phyloP scores from a whole-genome alignment of 2,113 vertebrate genomes.

The Ceyx margarethae region DNA sequence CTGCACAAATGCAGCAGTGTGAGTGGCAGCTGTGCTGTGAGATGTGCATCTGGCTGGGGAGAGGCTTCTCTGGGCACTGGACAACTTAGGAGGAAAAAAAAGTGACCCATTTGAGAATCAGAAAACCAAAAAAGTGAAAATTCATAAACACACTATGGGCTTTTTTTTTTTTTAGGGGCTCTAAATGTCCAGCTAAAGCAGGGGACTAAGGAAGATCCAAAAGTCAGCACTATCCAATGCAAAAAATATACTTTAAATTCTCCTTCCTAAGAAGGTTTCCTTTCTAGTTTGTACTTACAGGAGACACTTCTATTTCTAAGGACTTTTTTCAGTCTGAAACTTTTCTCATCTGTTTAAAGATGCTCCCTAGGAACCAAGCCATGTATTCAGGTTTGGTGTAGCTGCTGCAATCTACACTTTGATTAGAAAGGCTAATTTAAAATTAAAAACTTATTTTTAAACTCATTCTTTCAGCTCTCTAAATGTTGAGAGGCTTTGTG shows the following conservation, averaged over 20 bases:
- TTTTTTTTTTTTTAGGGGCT: not conserved
- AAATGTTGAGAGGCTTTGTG: conserved; percentile 6
- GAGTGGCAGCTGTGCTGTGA: not conserved
- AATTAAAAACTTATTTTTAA: conserved; percentile 31
- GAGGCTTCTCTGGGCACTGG: not conserved
- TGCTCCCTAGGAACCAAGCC: conserved; percentile 7
- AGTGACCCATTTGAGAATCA: not conserved
- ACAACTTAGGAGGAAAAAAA: not conserved
- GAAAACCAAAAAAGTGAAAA: not conserved
- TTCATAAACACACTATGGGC: not conserved
- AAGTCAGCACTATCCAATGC: not conserved
- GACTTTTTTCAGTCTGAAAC: conserved; percentile 9
- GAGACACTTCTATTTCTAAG: not conserved
- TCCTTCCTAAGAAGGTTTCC: not conserved
- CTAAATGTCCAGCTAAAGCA: not conserved
- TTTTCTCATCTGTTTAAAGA: conserved; percentile 39
- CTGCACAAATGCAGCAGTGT: not conserved
- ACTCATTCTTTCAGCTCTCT: not conserved
- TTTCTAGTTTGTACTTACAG: not conserved
- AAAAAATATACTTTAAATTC: not conserved
- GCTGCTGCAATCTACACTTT: conserved; percentile 18
- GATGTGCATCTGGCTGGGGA: not conserved
- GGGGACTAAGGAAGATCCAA: not conserved
- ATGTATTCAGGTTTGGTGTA: not conserved
- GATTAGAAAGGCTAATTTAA: conserved; percentile 55